Conservation (phyloP, 2,113 vertebrate genomes). For the Trinectes maculatus region DNA sequence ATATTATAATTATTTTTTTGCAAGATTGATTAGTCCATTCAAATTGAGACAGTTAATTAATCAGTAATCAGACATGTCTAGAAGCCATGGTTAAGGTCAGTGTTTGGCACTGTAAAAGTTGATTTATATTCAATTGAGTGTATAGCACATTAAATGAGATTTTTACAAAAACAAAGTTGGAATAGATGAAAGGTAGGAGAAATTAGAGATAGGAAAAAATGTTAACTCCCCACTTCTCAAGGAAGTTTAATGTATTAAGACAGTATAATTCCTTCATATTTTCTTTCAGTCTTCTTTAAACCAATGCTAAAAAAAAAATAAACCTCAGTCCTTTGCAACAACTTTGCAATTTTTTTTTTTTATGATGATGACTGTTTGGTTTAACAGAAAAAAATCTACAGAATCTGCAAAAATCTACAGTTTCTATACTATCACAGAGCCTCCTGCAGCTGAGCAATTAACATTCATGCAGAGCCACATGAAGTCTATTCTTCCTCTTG, state of each 20-base stretch:
- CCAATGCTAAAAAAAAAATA: not conserved
- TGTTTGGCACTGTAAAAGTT: conserved; percentile 62
- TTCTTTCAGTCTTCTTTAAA: conserved; percentile 1
- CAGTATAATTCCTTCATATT: conserved; percentile 3
- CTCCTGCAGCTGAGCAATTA: conserved; percentile 26
- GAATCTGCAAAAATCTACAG: no score
- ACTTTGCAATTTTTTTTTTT: no score
- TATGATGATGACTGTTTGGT: conserved; percentile 9
- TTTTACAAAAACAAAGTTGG: conserved; percentile 55
- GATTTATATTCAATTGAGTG: conserved; percentile 78
- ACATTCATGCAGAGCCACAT: conserved; percentile 30
- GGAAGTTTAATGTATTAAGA: conserved; percentile 27
- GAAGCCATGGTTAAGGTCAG: conserved; percentile 68
- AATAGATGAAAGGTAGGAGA: conserved; percentile 45
- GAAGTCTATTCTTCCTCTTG: conserved; percentile 46
- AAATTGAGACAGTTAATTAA: conserved; percentile 79
- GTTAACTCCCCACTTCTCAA: conserved; percentile 33
- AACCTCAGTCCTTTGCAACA: not conserved
- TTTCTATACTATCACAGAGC: conserved; percentile 17
- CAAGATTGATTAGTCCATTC: conserved; percentile 72
- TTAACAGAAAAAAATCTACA: conserved; percentile 22
- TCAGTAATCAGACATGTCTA: conserved; percentile 67
- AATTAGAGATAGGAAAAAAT: conserved; percentile 33
- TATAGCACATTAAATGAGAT: conserved; percentile 69
- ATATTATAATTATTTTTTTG: conserved; percentile 75